Evolutionary conservation across 2,888 invertebrate species (phyloP).

Genomic region (Lycaena phlaeas): DNA sequence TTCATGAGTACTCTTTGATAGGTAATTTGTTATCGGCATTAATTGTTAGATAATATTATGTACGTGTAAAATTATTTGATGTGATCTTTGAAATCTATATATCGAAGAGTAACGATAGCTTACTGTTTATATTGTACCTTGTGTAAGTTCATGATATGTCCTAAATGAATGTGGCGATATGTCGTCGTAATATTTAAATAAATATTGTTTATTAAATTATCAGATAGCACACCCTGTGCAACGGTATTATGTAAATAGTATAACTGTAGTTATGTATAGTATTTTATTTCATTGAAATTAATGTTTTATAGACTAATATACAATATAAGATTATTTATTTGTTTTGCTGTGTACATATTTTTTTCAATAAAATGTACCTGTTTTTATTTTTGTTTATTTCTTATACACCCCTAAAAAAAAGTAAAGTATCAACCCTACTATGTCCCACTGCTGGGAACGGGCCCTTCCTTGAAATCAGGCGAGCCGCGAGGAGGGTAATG

Average conservation of each 20-base stretch:
- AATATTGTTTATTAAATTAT: slow-evolving; percentile 65
- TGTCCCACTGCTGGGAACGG: too few species aligned
- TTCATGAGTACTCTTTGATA: slow-evolving; percentile 42
- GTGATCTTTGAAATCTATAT: slow-evolving; percentile 48
- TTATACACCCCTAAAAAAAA: too few species aligned
- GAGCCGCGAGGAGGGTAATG: too few species aligned
- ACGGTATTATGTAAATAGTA: slow-evolving; percentile 71
- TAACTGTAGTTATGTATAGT: slow-evolving; percentile 70
- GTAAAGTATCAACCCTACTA: too few species aligned
- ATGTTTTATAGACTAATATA: slow-evolving; percentile 74
- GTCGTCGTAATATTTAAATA: slow-evolving; percentile 62
- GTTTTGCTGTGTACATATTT: slow-evolving; percentile 74
- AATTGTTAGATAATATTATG: slow-evolving; percentile 54
- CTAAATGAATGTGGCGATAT: slow-evolving; percentile 56
- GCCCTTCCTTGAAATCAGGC: too few species aligned
- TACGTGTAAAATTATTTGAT: slow-evolving; percentile 52
- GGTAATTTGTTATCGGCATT: slow-evolving; percentile 53
- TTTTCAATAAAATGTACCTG: slow-evolving; percentile 74
- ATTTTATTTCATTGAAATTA: slow-evolving; percentile 73
- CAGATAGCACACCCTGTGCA: slow-evolving; percentile 52
- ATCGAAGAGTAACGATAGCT: slow-evolving; percentile 55
- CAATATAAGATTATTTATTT: slow-evolving; percentile 73
- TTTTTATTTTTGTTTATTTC: slow-evolving; percentile 46
- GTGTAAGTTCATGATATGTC: slow-evolving; percentile 54
- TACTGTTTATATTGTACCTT: slow-evolving; percentile 62